These are phyloP conservation scores for Manis pentadactyla DNA, from an alignment of 2,797 vertebrate species.

Conservation along the genomic window DNA sequence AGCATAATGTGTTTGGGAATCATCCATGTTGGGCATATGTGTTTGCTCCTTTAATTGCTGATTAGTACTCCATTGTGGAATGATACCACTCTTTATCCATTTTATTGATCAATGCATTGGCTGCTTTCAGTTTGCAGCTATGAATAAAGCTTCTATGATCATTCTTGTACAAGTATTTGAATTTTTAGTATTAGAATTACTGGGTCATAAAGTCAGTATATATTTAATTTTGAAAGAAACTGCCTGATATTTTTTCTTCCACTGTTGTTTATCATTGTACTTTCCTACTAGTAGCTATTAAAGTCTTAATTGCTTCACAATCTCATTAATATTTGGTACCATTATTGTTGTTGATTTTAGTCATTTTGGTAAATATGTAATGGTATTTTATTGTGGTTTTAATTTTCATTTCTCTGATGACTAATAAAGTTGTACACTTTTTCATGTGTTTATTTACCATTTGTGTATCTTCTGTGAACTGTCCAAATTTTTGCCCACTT, in stretches of 20 bases:
- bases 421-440: neutral
- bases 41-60: neutral
- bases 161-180: neutral
- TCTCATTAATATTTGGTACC: neutral
- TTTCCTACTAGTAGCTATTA: neutral
- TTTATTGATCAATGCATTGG: neutral
- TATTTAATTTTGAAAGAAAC: constrained; percentile 14
- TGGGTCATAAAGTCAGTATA: neutral
- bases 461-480: neutral
- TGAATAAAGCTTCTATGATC: neutral
- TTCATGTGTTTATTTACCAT: neutral
- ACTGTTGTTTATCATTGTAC: neutral
- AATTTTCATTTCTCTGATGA: neutral
- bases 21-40: neutral
- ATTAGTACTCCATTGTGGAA: neutral
- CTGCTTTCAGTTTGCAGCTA: neutral
- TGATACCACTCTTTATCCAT: neutral
- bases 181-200: neutral
- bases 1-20: neutral
- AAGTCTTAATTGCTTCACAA: neutral
- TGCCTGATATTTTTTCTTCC: neutral
- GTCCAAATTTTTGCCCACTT: neutral
- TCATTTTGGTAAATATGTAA: neutral
- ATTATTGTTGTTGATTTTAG: neutral
- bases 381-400: neutral